Evolutionary conservation across 1,140 invertebrate species (phyloP).

Genomic region (Caerostris darwini): DNA sequence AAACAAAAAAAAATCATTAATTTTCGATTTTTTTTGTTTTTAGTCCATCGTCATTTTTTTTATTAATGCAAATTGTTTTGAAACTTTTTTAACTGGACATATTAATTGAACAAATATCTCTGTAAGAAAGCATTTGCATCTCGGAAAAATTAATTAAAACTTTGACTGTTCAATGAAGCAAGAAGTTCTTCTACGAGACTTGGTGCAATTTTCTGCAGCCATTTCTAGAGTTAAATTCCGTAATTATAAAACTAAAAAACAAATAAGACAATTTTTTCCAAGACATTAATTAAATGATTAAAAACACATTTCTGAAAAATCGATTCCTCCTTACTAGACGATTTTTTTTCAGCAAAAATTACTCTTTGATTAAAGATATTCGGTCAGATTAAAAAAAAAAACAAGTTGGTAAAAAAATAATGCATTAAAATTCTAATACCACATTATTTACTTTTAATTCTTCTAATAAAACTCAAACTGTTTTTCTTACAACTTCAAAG

Average conservation of each 20-base stretch:
- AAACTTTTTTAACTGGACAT: not conserved
- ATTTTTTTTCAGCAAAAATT: not conserved
- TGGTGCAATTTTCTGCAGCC: not conserved
- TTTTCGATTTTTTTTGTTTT: too few species aligned
- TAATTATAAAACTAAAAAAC: conserved; percentile 19
- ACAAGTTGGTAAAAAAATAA: not conserved
- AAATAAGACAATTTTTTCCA: conserved; percentile 7
- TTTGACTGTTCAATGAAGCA: not conserved
- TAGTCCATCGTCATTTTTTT: too few species aligned
- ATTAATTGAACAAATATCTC: not conserved
- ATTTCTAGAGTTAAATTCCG: not conserved
- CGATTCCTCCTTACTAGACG: not conserved
- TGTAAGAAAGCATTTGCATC: not conserved
- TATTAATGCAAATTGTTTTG: not conserved
- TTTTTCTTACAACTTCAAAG: not conserved
- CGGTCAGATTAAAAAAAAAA: not conserved
- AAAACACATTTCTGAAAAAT: not conserved
- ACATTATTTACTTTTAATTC: not conserved
- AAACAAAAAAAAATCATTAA: too few species aligned
- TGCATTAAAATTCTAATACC: not conserved
- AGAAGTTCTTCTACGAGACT: not conserved
- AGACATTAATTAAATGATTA: conserved; percentile 29
- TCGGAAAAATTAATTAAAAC: conserved; percentile 13
- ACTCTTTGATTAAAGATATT: not conserved
- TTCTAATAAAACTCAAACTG: not conserved